Conservation (phyloP, 1,140 invertebrate species). For the Alviniconcha marisindica region DNA sequence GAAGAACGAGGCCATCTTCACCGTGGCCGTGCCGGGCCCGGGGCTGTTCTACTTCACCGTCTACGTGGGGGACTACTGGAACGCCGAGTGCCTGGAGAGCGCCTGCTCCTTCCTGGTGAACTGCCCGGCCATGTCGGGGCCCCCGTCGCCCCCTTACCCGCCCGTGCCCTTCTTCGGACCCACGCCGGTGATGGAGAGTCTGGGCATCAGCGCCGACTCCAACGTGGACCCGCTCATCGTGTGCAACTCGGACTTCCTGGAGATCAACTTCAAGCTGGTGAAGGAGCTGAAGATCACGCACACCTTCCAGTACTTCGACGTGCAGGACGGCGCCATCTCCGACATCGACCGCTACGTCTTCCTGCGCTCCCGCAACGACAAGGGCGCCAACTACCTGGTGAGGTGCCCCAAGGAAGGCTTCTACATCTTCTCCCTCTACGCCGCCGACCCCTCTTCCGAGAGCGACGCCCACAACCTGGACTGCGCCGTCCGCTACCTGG, state of each 20-base stretch:
- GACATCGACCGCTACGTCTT: slow-evolving; percentile 74
- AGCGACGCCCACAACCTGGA: slow-evolving; percentile 62
- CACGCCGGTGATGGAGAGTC: slow-evolving; percentile 68
- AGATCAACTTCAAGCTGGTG: slow-evolving; percentile 66
- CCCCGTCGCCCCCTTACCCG: slow-evolving; percentile 65
- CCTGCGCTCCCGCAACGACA: slow-evolving; percentile 65
- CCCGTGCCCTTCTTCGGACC: slow-evolving; percentile 72
- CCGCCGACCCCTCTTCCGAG: slow-evolving; percentile 48
- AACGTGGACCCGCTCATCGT: slow-evolving; percentile 69
- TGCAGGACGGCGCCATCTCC: slow-evolving; percentile 62
- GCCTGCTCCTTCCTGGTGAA: slow-evolving; percentile 71
- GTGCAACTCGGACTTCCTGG: slow-evolving; percentile 64
- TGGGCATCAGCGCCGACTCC: slow-evolving; percentile 63
- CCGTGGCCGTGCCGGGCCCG: slow-evolving; percentile 65
- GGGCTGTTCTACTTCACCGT: slow-evolving; percentile 73
- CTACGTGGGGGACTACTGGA: slow-evolving; percentile 71
- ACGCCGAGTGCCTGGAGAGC: slow-evolving; percentile 72
- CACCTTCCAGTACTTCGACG: slow-evolving; percentile 72
- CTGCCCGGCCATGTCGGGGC: slow-evolving; percentile 60
- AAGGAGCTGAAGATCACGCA: slow-evolving; percentile 70
- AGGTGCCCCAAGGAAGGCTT: slow-evolving; percentile 72
- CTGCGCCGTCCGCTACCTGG: slow-evolving; percentile 71
- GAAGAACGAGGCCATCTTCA: slow-evolving; percentile 72
- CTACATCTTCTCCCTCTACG: slow-evolving; percentile 74
- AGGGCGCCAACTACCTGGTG: slow-evolving; percentile 67